These are phyloP conservation scores for Proctacanthus coquilletti DNA, from an alignment of 1,140 invertebrate species.

Conservation along the genomic window DNA sequence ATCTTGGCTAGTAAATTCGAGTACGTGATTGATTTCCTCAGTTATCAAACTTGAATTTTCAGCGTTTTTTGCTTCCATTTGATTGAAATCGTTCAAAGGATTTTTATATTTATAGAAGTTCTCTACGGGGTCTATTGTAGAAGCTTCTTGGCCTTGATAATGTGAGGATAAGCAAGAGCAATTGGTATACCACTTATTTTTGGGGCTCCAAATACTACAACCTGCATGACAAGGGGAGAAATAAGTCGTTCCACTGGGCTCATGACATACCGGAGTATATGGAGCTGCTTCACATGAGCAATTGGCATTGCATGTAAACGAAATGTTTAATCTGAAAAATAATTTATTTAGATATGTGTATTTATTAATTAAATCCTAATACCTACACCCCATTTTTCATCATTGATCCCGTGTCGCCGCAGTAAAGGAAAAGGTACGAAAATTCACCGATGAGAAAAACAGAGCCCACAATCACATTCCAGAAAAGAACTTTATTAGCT, in stretches of 20 bases:
- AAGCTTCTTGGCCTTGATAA: no score
- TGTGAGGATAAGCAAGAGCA: slow-evolving; percentile 11
- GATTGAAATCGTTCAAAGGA: no score
- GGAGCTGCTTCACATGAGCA: slow-evolving; percentile 38
- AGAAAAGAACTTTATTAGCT: slow-evolving; percentile 40
- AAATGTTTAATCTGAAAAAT: slow-evolving; percentile 33
- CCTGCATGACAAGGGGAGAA: slow-evolving; percentile 49
- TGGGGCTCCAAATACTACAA: slow-evolving; percentile 27
- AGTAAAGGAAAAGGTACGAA: slow-evolving; percentile 41
- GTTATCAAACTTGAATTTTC: no score
- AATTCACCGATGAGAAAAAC: slow-evolving; percentile 35
- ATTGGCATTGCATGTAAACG: slow-evolving; percentile 33
- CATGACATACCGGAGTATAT: slow-evolving; percentile 42
- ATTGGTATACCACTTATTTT: slow-evolving; percentile 11
- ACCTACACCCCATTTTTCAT: slow-evolving; percentile 17
- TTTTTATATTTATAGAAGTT: no score
- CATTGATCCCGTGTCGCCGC: slow-evolving; percentile 22
- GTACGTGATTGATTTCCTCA: no score
- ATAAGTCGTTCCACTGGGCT: slow-evolving; percentile 34
- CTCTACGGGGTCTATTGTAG: no score
- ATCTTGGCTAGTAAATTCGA: no score
- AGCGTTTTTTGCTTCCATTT: no score
- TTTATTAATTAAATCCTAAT: no score
- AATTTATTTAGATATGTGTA: no score
- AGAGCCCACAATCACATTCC: slow-evolving; percentile 46